Evolutionary conservation across 2,888 invertebrate species (phyloP), one percentile per base, ranked within the genome.

Genomic region (Hypomecis atomaria): DNA sequence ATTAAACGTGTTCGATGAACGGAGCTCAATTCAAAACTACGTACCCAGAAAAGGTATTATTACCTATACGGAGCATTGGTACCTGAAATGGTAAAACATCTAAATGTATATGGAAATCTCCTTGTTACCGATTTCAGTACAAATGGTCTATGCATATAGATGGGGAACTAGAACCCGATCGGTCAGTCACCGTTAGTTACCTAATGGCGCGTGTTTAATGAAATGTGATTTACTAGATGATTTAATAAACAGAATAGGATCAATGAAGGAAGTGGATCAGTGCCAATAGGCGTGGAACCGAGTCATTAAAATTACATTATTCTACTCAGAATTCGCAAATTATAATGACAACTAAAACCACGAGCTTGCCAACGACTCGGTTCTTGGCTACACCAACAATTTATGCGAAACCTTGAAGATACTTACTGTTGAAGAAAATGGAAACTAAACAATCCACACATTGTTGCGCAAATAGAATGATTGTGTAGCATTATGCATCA

Each of bases 341-440:
- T 63, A 55, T 59, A 63, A 59, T 59, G 53, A 54, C 54, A 58
- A 45, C 10, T 47, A 52, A 58, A 63, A 47, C 63, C 63, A 59
- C 57, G 48, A 37, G 54, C 58, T 63, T 63, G 63, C 43, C 63
- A 63, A 59, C 57, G 10, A 54, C 49, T 59, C 54, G 53, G 11
- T n/a, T 57, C 53, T 53, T 50, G 49, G 54, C 54, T 60, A 54
- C 55, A 61, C 13, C 11, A 38, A 48, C 47, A 55, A 49, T 59
- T 63, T 59, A 54, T 49, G 59, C 43, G 37, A 59, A 59, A 54
- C 59, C 63, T 59, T 59, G 59, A 49, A 54, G 42, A 48, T 43
- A 58, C 50, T n/a, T 43, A 58, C 50, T n/a, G 59, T 40, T 63
- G 34, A 62, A 58, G 58, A 59, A 54, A 48, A 37, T 44, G 8